Evolutionary conservation across 2,888 invertebrate genomes (phyloP).

Genomic region (Altica lythri): DNA sequence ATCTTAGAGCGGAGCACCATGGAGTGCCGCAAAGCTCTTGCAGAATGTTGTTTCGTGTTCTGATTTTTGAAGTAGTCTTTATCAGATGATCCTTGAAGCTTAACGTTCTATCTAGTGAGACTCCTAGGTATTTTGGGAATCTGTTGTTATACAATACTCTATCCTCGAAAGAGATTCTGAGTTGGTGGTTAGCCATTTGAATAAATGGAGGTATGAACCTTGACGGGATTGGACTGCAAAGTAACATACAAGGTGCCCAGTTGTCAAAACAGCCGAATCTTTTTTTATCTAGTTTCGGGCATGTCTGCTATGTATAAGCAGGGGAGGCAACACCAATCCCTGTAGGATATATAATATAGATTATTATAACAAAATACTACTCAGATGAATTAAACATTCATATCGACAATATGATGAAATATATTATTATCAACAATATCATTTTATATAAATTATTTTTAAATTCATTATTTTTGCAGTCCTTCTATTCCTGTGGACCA

Average conservation of each 20-base stretch:
- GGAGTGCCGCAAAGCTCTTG: conserved; percentile 4
- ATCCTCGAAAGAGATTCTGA: conserved; percentile 1
- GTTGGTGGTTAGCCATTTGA: conserved; percentile 8
- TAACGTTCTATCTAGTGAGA: conserved; percentile 9
- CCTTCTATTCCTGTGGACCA: too few species aligned
- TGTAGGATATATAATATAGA: too few species aligned
- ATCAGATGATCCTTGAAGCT: conserved; percentile 1
- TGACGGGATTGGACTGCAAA: neutral
- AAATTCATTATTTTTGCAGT: too few species aligned
- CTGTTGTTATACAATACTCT: neutral
- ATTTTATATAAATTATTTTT: too few species aligned
- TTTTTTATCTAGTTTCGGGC: neutral
- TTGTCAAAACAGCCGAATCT: neutral
- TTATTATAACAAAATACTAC: too few species aligned
- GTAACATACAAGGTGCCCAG: too few species aligned
- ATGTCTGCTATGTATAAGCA: too few species aligned
- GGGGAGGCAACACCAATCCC: too few species aligned
- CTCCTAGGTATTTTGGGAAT: conserved; percentile 2
- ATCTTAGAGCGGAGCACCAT: neutral
- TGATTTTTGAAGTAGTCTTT: conserved; percentile 4
- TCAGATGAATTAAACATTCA: too few species aligned
- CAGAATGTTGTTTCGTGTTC: conserved; percentile 14
- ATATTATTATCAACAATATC: too few species aligned
- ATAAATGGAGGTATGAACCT: conserved; percentile 10
- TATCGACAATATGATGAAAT: too few species aligned